Conservation (phyloP, 2,888 invertebrate species). For the Noctua pronuba region DNA sequence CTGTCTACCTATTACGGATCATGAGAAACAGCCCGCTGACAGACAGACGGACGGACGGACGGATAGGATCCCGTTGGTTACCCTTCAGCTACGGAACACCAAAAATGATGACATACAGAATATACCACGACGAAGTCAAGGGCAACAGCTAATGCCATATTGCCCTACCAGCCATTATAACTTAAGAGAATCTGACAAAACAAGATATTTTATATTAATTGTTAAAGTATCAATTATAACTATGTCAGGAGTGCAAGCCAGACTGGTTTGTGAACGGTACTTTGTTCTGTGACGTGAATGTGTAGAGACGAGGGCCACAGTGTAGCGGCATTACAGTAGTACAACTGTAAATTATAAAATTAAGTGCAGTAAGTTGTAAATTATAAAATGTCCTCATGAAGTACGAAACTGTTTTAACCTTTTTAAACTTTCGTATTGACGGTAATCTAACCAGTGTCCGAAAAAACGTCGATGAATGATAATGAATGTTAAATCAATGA, state of each 20-base stretch:
- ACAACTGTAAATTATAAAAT: not conserved
- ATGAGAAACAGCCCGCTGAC: too few species aligned
- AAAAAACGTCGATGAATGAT: too few species aligned
- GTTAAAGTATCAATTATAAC: constrained; percentile 51
- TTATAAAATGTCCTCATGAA: not conserved
- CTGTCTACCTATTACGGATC: too few species aligned
- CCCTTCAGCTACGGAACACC: too few species aligned
- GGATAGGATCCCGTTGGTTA: too few species aligned
- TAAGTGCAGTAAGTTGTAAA: not conserved
- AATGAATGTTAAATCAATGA: too few species aligned
- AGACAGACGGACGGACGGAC: too few species aligned
- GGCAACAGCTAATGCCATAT: not conserved
- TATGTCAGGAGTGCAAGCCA: constrained; percentile 60
- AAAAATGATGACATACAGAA: not conserved
- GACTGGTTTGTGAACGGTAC: constrained; percentile 64
- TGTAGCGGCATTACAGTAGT: constrained; percentile 32
- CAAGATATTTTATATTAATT: not conserved
- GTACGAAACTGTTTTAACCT: not conserved
- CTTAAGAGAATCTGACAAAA: not conserved
- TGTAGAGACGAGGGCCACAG: constrained; percentile 25
- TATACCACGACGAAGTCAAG: not conserved
- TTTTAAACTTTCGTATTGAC: not conserved
- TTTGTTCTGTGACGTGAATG: constrained; percentile 46
- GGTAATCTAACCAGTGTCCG: not conserved
- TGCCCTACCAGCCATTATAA: not conserved